A percentile compares a stretch with the other conserved stretches of the same genome.
Evolutionary conservation across 2,797 vertebrate species (phyloP).

Genomic region (Danio jaintianensis): DNA sequence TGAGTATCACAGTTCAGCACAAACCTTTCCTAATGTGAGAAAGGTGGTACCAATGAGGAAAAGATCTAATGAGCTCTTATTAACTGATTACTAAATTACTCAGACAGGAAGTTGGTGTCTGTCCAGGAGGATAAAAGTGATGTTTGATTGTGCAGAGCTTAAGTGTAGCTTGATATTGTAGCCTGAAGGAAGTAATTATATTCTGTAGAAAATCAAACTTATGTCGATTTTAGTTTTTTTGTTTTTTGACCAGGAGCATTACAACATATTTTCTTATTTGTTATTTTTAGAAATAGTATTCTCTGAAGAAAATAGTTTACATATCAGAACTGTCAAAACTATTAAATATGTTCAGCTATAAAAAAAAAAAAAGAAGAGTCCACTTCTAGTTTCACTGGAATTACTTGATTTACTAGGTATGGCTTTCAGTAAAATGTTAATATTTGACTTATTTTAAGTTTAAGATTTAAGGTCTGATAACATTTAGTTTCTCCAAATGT

Average conservation of each 20-base stretch:
- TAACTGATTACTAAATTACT: not conserved
- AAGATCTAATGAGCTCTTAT: not conserved
- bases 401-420: no score
- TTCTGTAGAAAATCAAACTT: not conserved
- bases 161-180: conserved; percentile 1
- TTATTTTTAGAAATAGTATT: not conserved
- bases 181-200: not conserved
- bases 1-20: not conserved
- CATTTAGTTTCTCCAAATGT: no score
- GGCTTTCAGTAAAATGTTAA: no score
- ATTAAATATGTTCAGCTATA: no score
- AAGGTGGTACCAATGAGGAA: not conserved
- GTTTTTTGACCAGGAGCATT: not conserved
- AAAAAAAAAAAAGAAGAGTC: no score
- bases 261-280: not conserved
- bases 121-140: not conserved
- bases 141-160: not conserved
- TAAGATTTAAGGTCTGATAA: no score
- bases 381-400: no score
- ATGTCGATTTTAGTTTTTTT: no score
- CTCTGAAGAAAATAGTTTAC: not conserved
- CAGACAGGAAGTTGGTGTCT: not conserved
- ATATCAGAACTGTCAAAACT: not conserved
- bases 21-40: not conserved
- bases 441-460: no score